A percentile compares a stretch with the other conserved stretches of the same genome.
Conservation (phyloP, 2,113 vertebrate genomes). For the Marcusenius ussheri region DNA sequence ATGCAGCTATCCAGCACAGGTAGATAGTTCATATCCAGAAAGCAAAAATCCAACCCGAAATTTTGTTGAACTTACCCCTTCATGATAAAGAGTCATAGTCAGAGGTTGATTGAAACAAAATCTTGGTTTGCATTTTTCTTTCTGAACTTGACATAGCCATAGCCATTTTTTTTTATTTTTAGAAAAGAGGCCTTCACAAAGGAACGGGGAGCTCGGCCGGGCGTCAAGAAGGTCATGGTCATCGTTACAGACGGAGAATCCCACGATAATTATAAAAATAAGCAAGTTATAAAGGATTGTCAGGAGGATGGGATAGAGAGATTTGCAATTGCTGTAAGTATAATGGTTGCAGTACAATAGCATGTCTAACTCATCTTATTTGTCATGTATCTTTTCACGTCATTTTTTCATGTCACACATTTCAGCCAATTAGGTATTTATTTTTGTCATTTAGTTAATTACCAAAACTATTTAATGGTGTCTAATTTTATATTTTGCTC, state of each 20-base stretch:
- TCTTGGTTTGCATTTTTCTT: not conserved
- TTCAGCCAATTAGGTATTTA: not conserved
- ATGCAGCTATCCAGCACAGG: not conserved
- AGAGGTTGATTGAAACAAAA: not conserved
- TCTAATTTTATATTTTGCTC: constrained; percentile 15
- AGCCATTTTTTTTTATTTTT: not conserved
- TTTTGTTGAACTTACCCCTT: not conserved
- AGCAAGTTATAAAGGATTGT: constrained; percentile 67
- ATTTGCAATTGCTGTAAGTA: constrained; percentile 90
- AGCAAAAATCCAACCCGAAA: not conserved
- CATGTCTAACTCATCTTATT: not conserved
- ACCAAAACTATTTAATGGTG: not conserved
- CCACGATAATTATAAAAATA: constrained; percentile 71
- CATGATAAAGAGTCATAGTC: not conserved
- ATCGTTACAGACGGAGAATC: constrained; percentile 95
- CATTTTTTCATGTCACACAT: not conserved
- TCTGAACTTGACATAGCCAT: not conserved
- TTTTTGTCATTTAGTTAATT: not conserved
- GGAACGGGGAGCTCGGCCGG: constrained; percentile 73
- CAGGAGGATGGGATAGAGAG: constrained; percentile 76
- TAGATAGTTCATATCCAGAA: not conserved
- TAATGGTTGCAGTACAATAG: not conserved
- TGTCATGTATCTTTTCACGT: not conserved
- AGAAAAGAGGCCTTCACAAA: constrained; percentile 84
- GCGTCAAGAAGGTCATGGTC: constrained; percentile 93